A percentile compares a stretch with the other conserved stretches of the same genome.
phyloP scores from a whole-genome alignment of 1,140 invertebrate species.

The Drosophila subobscura region DNA sequence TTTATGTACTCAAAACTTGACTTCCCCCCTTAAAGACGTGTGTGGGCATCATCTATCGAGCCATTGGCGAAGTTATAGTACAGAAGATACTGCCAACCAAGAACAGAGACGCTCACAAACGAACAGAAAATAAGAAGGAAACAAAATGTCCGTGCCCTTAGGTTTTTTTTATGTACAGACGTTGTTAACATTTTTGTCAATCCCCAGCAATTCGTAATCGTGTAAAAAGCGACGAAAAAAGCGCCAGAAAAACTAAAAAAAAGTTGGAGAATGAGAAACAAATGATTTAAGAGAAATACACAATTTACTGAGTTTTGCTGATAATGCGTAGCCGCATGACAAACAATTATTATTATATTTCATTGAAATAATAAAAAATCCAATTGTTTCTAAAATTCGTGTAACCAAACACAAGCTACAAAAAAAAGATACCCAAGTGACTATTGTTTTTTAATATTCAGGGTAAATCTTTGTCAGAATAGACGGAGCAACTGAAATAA shows the following conservation, averaged over 20 bases:
- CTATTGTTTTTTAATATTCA: conserved; percentile 3
- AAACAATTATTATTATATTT: conserved; percentile 82
- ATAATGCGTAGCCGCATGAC: conserved; percentile 73
- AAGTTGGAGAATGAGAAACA: conserved; percentile 37
- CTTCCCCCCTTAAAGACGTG: conserved; percentile 13
- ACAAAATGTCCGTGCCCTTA: conserved; percentile 55
- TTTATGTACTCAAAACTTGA: conserved; percentile 59
- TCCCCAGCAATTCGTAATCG: conserved; percentile 2
- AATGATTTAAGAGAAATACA: conserved; percentile 65
- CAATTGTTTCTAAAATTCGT: conserved; percentile 83
- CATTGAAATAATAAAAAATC: conserved; percentile 80
- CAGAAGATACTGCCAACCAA: conserved; percentile 35
- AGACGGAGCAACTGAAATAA: conserved; percentile 8
- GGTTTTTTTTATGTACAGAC: conserved; percentile 71
- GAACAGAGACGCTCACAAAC: conserved; percentile 48
- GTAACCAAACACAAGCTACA: conserved; percentile 77
- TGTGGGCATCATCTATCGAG: conserved; percentile 46
- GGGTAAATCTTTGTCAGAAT: conserved; percentile 9
- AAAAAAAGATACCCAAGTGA: conserved; percentile 3
- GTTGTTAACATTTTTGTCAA: conserved; percentile 74
- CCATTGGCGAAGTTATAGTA: conserved; percentile 63
- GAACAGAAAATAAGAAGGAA: conserved; percentile 35
- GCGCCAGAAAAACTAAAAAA: conserved; percentile 40
- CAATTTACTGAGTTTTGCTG: conserved; percentile 69
- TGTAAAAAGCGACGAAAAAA: too few species aligned